Conservation (phyloP, 2,113 vertebrate genomes). For the Catharus fuscescens region DNA sequence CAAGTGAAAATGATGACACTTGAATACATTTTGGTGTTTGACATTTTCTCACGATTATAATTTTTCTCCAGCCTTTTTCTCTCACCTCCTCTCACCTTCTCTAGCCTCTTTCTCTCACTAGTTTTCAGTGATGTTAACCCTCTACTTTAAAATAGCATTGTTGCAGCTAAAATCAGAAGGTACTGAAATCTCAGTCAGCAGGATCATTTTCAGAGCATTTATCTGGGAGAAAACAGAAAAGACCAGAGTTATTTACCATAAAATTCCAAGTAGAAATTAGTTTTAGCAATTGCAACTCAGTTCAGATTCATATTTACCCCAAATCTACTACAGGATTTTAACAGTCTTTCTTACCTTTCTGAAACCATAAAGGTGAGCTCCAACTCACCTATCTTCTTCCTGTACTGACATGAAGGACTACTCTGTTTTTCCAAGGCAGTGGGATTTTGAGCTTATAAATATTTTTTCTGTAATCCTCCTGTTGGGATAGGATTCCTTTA, state of each 20-base stretch:
- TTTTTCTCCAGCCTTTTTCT: constrained; percentile 2
- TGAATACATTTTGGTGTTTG: background rate
- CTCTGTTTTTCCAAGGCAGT: background rate
- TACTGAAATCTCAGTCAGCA: constrained; percentile 20
- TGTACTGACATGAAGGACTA: background rate
- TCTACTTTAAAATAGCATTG: constrained; percentile 1
- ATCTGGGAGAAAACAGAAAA: background rate
- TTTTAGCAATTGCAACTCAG: background rate
- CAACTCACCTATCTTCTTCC: background rate
- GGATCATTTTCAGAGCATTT: constrained; percentile 5
- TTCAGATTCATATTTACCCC: background rate
- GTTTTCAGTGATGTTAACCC: constrained; percentile 1
- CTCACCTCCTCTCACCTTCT: constrained; percentile 10
- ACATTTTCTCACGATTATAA: background rate
- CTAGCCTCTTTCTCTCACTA: background rate
- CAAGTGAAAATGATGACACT: background rate
- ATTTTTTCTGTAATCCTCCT: background rate
- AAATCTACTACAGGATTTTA: background rate
- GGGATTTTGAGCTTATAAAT: background rate
- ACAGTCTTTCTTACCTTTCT: background rate
- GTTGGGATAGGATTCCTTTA: background rate
- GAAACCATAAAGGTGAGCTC: background rate
- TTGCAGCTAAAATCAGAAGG: constrained; percentile 23
- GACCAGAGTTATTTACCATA: background rate
- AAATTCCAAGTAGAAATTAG: background rate